Conservation (phyloP, 2,888 invertebrate genomes). For the Melinopterus prodromus region DNA sequence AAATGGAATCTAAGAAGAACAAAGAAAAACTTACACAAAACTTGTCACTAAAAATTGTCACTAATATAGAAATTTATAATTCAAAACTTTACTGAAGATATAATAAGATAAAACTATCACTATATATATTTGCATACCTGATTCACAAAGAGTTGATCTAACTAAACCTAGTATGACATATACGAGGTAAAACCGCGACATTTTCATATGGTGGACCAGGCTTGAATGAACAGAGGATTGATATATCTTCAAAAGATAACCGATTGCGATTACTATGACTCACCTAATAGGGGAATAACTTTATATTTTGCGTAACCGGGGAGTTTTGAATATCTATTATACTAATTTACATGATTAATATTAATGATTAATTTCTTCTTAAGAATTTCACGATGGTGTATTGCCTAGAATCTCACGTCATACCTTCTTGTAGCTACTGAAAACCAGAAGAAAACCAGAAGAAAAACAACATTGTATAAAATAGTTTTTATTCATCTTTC, state of each 20-base stretch:
- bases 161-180: not conserved
- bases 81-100: too few relatives aligned
- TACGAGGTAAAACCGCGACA: not conserved
- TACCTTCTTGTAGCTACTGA: too few relatives aligned
- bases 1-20: not conserved
- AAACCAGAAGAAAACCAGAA: too few relatives aligned
- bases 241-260: not conserved
- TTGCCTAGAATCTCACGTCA: too few relatives aligned
- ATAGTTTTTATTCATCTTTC: too few relatives aligned
- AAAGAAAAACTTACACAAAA: too few relatives aligned
- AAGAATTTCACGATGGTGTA: not conserved
- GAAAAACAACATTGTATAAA: too few relatives aligned
- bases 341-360: not conserved
- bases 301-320: not conserved
- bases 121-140: not conserved
- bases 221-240: not conserved
- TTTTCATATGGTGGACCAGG: not conserved
- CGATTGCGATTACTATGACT: not conserved
- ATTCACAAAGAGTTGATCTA: not conserved
- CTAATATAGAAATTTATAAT: not conserved
- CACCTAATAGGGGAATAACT: not conserved
- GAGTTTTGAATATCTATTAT: not conserved
- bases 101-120: too few relatives aligned
- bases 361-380: not conserved
- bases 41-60: too few relatives aligned